phyloP scores from a whole-genome alignment of 2,797 vertebrate species.

The Phataginus tricuspis region DNA sequence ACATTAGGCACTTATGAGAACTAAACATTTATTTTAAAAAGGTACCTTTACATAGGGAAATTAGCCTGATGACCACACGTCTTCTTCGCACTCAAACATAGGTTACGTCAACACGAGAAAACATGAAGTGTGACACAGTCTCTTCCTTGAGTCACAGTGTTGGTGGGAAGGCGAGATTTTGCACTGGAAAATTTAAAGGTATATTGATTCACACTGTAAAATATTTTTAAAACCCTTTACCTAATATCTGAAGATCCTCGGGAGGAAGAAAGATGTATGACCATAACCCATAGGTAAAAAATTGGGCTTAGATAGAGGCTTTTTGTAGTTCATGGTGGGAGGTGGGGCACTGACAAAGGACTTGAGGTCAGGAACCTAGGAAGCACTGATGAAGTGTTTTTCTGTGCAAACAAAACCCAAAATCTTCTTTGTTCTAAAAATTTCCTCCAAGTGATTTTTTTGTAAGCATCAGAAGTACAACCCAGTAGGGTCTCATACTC shows the following conservation, averaged over 20 bases:
- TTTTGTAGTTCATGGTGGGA: not conserved
- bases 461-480: not conserved
- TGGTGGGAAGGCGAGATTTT: slow-evolving; percentile 6
- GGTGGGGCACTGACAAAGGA: not conserved
- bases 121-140: not conserved
- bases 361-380: not conserved
- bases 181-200: not conserved
- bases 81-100: slow-evolving; percentile 38
- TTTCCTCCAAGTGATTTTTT: not conserved
- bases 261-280: not conserved
- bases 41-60: not conserved
- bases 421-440: not conserved
- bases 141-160: not conserved
- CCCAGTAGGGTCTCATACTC: not conserved
- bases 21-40: slow-evolving; percentile 43
- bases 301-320: not conserved
- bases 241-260: not conserved
- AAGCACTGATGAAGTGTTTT: slow-evolving; percentile 23
- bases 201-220: not conserved
- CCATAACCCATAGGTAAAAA: slow-evolving; percentile 15
- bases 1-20: not conserved
- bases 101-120: not conserved
- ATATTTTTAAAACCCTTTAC: slow-evolving; percentile 23
- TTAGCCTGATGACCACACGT: not conserved
- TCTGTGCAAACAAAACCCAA: not conserved